These are phyloP conservation scores for Chroicocephalus ridibundus DNA, from an alignment of 2,113 vertebrate genomes.

Conservation along the genomic window DNA sequence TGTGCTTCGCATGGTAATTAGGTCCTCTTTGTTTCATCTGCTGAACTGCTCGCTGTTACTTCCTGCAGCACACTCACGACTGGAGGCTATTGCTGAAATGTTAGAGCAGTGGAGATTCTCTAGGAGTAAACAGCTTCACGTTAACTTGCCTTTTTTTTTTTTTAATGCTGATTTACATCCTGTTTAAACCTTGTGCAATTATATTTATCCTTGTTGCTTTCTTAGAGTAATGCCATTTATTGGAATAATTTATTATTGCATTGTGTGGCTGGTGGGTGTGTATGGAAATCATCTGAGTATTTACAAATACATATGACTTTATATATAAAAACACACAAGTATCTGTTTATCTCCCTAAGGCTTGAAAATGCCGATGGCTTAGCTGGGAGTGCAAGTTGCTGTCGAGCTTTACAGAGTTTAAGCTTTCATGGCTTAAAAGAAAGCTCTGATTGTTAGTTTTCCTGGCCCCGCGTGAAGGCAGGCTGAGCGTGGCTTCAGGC, in stretches of 20 bases:
- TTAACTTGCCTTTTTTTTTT: not conserved
- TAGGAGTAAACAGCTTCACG: conserved; percentile 45
- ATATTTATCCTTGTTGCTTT: conserved; percentile 42
- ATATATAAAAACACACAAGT: not conserved
- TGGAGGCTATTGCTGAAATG: conserved; percentile 62
- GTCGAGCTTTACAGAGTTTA: not conserved
- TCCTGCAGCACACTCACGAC: conserved; percentile 61
- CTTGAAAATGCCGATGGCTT: conserved; percentile 29
- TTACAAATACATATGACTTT: conserved; percentile 19
- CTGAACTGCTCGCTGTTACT: conserved; percentile 61
- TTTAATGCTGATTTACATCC: conserved; percentile 50
- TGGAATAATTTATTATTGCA: conserved; percentile 34
- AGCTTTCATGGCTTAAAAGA: not conserved
- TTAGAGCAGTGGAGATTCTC: conserved; percentile 38
- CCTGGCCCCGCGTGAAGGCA: not conserved
- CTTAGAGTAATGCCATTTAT: conserved; percentile 24
- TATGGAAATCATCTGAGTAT: conserved; percentile 44
- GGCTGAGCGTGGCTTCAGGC: not conserved
- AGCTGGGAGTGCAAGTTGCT: not conserved
- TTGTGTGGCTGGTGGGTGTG: not conserved
- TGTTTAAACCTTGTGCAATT: conserved; percentile 48
- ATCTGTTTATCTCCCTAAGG: conserved; percentile 3
- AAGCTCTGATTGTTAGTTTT: not conserved
- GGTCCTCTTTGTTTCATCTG: conserved; percentile 84
- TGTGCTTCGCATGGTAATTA: conserved; percentile 88